A percentile compares a stretch with the other conserved stretches of the same genome.
These are phyloP conservation scores for Cryptocephalus primarius DNA, from an alignment of 2,888 invertebrate genomes.

Conservation along the genomic window DNA sequence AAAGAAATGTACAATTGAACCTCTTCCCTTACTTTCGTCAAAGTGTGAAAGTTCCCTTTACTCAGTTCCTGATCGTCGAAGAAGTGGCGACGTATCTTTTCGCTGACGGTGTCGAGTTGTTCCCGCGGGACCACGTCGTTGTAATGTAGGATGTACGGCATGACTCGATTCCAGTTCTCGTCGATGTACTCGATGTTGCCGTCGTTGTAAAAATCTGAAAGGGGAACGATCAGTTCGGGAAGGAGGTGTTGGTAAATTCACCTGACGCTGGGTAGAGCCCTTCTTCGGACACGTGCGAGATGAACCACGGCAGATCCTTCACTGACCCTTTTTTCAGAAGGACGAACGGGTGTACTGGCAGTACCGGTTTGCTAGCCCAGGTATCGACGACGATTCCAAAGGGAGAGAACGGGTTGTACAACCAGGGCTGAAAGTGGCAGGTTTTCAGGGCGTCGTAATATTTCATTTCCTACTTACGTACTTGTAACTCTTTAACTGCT, in stretches of 20 bases:
- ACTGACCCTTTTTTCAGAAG: conserved; percentile 48
- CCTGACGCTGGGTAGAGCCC: conserved; percentile 1
- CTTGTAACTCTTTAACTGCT: conserved; percentile 42
- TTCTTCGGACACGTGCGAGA: conserved; percentile 29
- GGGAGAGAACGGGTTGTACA: conserved; percentile 60
- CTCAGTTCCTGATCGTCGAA: conserved; percentile 24
- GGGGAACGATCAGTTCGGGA: no score
- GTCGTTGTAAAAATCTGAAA: conserved; percentile 27
- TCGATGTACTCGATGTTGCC: conserved; percentile 25
- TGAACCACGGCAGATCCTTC: conserved; percentile 55
- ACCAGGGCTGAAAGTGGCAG: conserved; percentile 38
- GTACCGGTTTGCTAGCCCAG: conserved; percentile 46
- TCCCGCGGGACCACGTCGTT: conserved; percentile 27
- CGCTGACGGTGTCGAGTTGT: conserved; percentile 18
- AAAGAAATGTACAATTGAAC: no score
- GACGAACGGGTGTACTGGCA: conserved; percentile 51
- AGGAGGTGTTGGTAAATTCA: background rate
- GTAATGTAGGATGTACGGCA: conserved; percentile 34
- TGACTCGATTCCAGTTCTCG: conserved; percentile 27
- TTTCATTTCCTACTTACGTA: background rate
- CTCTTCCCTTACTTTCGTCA: conserved; percentile 10
- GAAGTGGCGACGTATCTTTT: conserved; percentile 30
- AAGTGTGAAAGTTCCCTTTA: conserved; percentile 18
- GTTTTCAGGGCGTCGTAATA: background rate
- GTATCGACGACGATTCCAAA: conserved; percentile 53